Base-by-base conservation (phyloP, 2,797 vertebrate species). In the Cetoscarus ocellatus region DNA sequence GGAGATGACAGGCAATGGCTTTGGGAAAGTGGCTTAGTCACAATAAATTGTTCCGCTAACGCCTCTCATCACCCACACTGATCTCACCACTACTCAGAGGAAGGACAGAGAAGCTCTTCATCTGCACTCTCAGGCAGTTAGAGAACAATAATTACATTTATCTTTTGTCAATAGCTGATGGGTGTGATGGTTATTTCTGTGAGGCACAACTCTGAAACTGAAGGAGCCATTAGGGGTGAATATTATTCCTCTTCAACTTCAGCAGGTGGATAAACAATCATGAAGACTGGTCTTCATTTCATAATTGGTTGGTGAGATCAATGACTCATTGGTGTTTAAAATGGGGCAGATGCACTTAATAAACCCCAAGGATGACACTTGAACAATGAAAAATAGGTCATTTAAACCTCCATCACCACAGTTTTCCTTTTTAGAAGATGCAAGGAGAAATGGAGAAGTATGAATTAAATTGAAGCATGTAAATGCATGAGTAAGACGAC, bases 21-120 rank as follows among this genome's bases (percentile, higher is more conserved):
- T 51, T 8, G 1, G 8, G 49, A 34, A 81, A 67, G 65, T 73
- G 44, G 48, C 18, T 63, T 17, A 5, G 17, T 48, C 47, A 70
- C 43, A 9, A 50, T 82, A 47, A 82, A 76, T 81, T 4, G 61
- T 60, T 7, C 14, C 15, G 7, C n/a, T 58, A 17, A 39, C 1
- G 10, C 51, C 2, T 61, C 19, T 50, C 14, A 34, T 70, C 45
- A 35, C 54, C 49, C n/a, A 10, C 39, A 14, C 0, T 54, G 64
- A 74, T 76, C 58, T 34, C 60, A 27, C 43, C 6, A 3, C 19
- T 45, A 17, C 3, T 72, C 11, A 18, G 19, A 67, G n/a, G n/a
- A 38, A 36, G 13, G 14, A 67, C 1, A 11, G 49, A 18, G 11
- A 13, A 40, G 64, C 27, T 48, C 12, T 58, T 53, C 54, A 18